phyloP scores from a whole-genome alignment of 2,888 invertebrate species.

The Eucera pruinosa region DNA sequence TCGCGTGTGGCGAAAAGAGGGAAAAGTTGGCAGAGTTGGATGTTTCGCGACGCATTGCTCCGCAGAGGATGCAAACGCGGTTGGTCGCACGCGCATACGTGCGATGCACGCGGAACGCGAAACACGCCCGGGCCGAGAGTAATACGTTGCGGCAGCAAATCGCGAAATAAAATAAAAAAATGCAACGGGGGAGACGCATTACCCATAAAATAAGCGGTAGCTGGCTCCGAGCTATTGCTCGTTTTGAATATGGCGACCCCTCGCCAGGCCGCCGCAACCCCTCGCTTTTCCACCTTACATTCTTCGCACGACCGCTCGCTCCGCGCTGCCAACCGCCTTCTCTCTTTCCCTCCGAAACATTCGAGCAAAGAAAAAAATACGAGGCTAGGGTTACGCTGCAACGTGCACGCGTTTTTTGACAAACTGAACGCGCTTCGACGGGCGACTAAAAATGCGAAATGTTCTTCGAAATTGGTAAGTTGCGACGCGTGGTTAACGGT shows the following conservation, averaged over 20 bases:
- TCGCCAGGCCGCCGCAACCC: conserved; percentile 7
- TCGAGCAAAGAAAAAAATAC: too few relatives aligned
- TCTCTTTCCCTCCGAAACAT: too few relatives aligned
- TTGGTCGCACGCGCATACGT: too few relatives aligned
- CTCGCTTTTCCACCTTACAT: conserved; percentile 14
- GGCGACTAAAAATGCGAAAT: too few relatives aligned
- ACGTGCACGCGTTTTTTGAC: too few relatives aligned
- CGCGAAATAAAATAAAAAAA: conserved; percentile 69
- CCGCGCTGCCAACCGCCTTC: too few relatives aligned
- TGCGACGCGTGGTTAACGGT: too few relatives aligned
- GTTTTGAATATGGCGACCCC: conserved; percentile 65
- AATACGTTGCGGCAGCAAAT: conserved; percentile 58
- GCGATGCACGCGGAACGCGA: too few relatives aligned
- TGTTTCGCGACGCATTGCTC: conserved; percentile 22
- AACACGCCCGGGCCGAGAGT: conserved; percentile 9
- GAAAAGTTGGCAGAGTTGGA: conserved; percentile 18
- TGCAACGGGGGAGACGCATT: conserved; percentile 68
- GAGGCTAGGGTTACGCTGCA: too few relatives aligned
- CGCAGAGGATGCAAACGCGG: conserved; percentile 16
- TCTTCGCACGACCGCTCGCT: conserved; percentile 25
- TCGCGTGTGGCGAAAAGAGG: conserved; percentile 14
- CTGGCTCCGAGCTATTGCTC: conserved; percentile 64
- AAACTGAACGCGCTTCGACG: too few relatives aligned
- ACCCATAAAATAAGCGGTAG: conserved; percentile 71
- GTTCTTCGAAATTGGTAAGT: too few relatives aligned